Evolutionary conservation across 2,888 invertebrate species (phyloP).

Genomic region (Podabrus alpinus): DNA sequence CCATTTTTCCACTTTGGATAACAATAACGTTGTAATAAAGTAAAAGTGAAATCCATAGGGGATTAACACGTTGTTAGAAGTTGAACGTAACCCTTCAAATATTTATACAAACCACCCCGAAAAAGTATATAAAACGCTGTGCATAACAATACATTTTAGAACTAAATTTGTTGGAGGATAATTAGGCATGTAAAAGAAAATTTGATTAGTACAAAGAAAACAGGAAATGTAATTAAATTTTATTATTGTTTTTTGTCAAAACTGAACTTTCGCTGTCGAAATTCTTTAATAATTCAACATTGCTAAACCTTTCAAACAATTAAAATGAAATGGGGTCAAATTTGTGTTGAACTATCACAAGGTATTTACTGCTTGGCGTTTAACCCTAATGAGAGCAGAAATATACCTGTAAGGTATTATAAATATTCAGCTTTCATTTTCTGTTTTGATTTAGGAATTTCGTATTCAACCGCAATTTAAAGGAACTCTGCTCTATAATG

Average conservation of each 20-base stretch:
- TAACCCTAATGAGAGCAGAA: neutral
- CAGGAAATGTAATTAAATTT: neutral
- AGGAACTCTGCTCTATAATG: conserved; percentile 4
- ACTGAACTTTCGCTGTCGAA: neutral
- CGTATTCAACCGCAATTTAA: neutral
- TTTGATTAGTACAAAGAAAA: neutral
- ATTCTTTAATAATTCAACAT: neutral
- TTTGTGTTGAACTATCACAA: neutral
- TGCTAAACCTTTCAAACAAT: neutral
- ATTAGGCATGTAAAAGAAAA: neutral
- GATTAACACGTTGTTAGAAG: neutral
- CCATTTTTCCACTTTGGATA: neutral
- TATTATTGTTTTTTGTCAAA: neutral
- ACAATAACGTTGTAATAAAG: neutral
- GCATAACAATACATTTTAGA: neutral
- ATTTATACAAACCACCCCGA: neutral
- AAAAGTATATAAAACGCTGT: neutral
- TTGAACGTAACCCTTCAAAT: neutral
- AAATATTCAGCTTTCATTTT: neutral
- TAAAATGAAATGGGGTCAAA: neutral
- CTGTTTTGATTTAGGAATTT: neutral
- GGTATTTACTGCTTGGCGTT: neutral
- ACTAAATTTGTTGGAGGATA: neutral
- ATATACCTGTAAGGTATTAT: neutral
- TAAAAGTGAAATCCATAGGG: neutral